Evolutionary conservation across 1,140 invertebrate genomes (phyloP).

Genomic region (Ladona fulva): DNA sequence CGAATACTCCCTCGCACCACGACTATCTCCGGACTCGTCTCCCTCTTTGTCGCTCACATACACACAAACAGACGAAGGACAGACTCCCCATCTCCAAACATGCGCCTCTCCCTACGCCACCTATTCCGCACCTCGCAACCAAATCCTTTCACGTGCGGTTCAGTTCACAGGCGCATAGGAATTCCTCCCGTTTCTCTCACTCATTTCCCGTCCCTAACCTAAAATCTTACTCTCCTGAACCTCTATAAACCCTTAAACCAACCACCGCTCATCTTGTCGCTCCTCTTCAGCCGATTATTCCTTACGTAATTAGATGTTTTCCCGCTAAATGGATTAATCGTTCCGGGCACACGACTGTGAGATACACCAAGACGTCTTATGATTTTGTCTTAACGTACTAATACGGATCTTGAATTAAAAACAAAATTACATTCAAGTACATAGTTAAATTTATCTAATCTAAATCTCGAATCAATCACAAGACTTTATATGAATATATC

Average conservation of each 20-base stretch:
- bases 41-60: constrained; percentile 13
- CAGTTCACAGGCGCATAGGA: not conserved
- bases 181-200: not conserved
- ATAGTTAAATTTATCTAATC: no score
- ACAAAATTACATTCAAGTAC: no score
- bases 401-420: no score
- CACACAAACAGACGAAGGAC: not conserved
- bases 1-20: constrained; percentile 18
- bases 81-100: not conserved
- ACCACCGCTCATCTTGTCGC: not conserved
- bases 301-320: no score
- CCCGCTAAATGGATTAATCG: no score
- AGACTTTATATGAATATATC: no score
- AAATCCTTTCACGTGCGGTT: not conserved
- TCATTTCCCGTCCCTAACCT: not conserved
- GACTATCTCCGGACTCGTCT: constrained; percentile 21
- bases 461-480: no score
- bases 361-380: no score
- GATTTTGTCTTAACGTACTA: no score
- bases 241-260: not conserved
- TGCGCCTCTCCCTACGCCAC: not conserved
- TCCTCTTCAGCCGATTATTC: not conserved
- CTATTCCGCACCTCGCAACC: not conserved
- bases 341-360: no score
- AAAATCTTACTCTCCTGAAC: not conserved